phyloP scores from a whole-genome alignment of 2,113 vertebrate species.

The Phycodurus eques region DNA sequence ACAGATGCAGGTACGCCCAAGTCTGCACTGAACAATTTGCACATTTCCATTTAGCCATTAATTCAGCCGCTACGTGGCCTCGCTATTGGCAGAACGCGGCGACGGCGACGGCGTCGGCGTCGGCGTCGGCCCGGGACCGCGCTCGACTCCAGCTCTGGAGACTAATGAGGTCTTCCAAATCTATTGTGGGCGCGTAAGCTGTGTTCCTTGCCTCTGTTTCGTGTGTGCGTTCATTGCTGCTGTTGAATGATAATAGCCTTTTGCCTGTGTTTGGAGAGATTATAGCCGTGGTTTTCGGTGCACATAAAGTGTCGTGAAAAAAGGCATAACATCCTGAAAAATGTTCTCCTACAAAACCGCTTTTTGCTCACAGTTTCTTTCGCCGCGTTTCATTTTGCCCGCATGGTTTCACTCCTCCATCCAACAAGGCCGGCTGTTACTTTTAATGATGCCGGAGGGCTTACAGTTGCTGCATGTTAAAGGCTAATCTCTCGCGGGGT shows the following conservation, averaged over 20 bases:
- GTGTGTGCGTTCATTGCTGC: slow-evolving; percentile 29
- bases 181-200: slow-evolving; percentile 59
- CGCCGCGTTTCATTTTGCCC: slow-evolving; percentile 4
- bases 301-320: slow-evolving; percentile 46
- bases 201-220: slow-evolving; percentile 19
- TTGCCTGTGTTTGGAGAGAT: slow-evolving; percentile 54
- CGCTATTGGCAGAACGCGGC: slow-evolving; percentile 45
- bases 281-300: slow-evolving; percentile 53
- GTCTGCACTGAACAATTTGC: slow-evolving; percentile 53
- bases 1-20: slow-evolving; percentile 49
- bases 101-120: slow-evolving; percentile 33
- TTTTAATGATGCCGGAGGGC: slow-evolving; percentile 8
- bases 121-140: slow-evolving; percentile 39
- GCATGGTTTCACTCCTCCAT: neutral
- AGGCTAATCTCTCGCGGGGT: slow-evolving; percentile 21
- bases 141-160: slow-evolving; percentile 47
- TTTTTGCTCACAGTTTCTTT: slow-evolving; percentile 7
- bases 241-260: slow-evolving; percentile 49
- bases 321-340: slow-evolving; percentile 3
- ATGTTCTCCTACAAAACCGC: slow-evolving; percentile 26
- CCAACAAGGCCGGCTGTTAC: slow-evolving; percentile 2
- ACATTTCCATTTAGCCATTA: slow-evolving; percentile 50
- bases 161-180: slow-evolving; percentile 67
- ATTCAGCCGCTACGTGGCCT: slow-evolving; percentile 51
- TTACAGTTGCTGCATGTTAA: slow-evolving; percentile 19